Evolutionary conservation across 2,797 vertebrate species (phyloP), one percentile per base, ranked within the genome.

Genomic region (Pseudocheirus occidentalis): DNA sequence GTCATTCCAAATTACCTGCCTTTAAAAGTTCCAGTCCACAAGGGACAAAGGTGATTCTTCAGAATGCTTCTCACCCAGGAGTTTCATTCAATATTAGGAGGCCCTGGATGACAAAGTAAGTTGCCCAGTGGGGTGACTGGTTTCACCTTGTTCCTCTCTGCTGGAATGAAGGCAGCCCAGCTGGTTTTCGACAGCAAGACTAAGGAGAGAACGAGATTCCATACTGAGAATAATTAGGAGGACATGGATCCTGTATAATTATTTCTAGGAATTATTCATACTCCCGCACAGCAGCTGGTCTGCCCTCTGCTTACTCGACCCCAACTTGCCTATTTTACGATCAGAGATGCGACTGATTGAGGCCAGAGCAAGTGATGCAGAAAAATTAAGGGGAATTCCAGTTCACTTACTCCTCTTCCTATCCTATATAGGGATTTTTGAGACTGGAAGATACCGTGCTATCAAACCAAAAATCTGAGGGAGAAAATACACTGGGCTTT

Each of bases 101-200:
- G 94, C 50, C 92, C 16, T 95, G 97, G 96, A 97, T 31, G 53
- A 98, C 95, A 95, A 53, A 97, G 27, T 34, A 92, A 52, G 27
- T 73, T 93, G 50, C 96, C 91, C 94, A n/a, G 92, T 91, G 90
- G 93, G 59, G 92, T 92, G 56, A 96, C 91, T 98, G 95, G n/a
- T 96, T 90, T 95, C 96, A 97, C 97, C 52, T 18, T 97, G 92
- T 28, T 95, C 62, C 95, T 53, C 96, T 94, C 98, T 97, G 97
- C 87, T 98, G 98, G 97, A 97, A 97, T 93, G 91, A 97, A 96
- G 90, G 96, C 96, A 98, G 81, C 55, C 97, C 98, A 97, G 97
- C 98, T 98, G 98, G 93, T 98, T 98, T 98, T 96, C 98, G 96
- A 98, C 97, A 98, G 97, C 34, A 97, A 98, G 96, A 97, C 92